Percentiles rank a stretch among this genome's conserved stretches.
Evolutionary conservation across 2,797 vertebrate species (phyloP).

Genomic region (Phylloscopus collybita): DNA sequence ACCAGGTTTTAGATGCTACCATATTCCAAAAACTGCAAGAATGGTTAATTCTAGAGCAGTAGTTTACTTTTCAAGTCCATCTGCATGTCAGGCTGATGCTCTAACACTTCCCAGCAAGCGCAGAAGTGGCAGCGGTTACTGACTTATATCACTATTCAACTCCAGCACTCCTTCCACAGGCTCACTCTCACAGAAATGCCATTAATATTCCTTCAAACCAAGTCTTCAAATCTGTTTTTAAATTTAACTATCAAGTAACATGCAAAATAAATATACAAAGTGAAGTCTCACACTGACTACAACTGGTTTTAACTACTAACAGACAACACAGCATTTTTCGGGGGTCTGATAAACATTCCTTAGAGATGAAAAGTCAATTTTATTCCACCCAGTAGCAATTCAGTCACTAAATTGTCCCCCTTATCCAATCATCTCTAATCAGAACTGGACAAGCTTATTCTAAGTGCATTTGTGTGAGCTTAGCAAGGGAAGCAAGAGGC

Average conservation of each 20-base stretch:
- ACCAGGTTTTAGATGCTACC: background rate
- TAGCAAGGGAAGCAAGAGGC: slow-evolving; percentile 18
- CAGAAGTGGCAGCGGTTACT: background rate
- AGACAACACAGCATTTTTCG: background rate
- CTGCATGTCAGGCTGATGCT: background rate
- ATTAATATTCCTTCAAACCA: background rate
- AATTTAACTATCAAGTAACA: background rate
- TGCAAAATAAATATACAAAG: background rate
- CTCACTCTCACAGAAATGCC: background rate
- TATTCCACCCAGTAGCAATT: background rate
- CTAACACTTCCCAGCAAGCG: background rate
- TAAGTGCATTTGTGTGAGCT: background rate
- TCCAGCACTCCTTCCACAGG: background rate
- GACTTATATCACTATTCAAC: background rate
- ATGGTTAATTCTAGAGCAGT: background rate
- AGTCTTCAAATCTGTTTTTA: background rate
- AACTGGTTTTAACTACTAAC: background rate
- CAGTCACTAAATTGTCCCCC: background rate
- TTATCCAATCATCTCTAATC: background rate
- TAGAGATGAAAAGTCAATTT: background rate
- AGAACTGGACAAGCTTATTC: background rate
- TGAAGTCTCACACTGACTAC: background rate
- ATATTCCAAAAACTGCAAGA: background rate
- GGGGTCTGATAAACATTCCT: background rate
- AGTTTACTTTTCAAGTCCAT: background rate